These are phyloP conservation scores for Kryptopterus vitreolus DNA, from an alignment of 2,797 vertebrate species.

Conservation along the genomic window DNA sequence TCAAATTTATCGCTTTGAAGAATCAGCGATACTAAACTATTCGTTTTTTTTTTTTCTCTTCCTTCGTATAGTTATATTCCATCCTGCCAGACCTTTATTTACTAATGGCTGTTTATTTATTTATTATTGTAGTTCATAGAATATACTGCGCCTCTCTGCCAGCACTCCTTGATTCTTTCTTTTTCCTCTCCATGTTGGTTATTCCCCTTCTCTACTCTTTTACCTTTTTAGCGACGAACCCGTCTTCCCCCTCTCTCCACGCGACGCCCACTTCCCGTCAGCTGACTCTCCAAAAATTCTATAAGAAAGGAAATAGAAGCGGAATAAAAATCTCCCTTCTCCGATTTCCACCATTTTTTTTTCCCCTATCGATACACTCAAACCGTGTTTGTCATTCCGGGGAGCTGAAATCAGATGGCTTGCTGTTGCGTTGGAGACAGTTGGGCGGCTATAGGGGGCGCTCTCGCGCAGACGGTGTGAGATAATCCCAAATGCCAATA, in stretches of 20 bases:
- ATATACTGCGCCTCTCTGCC: no score
- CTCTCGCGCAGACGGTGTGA: background rate
- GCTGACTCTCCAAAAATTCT: slow-evolving; percentile 58
- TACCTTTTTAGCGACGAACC: slow-evolving; percentile 21
- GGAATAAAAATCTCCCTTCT: slow-evolving; percentile 29
- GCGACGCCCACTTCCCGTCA: slow-evolving; percentile 51
- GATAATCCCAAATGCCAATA: background rate
- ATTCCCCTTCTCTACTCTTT: slow-evolving; percentile 10
- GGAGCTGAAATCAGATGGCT: slow-evolving; percentile 11
- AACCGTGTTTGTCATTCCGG: slow-evolving; percentile 39
- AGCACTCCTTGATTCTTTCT: slow-evolving; percentile 5
- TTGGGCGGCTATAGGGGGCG: slow-evolving; percentile 1
- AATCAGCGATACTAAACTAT: no score
- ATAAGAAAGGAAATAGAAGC: slow-evolving; percentile 2
- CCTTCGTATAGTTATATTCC: no score
- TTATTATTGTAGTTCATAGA: no score
- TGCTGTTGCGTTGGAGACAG: slow-evolving; percentile 32
- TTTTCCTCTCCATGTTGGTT: background rate
- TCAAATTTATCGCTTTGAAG: no score
- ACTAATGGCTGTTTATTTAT: no score
- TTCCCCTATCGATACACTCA: slow-evolving; percentile 28
- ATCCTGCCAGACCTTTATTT: no score
- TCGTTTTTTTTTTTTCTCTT: no score
- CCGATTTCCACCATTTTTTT: slow-evolving; percentile 52
- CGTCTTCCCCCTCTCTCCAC: slow-evolving; percentile 41